These are phyloP conservation scores for Passer domesticus DNA, from an alignment of 2,113 vertebrate genomes.

Conservation along the genomic window DNA sequence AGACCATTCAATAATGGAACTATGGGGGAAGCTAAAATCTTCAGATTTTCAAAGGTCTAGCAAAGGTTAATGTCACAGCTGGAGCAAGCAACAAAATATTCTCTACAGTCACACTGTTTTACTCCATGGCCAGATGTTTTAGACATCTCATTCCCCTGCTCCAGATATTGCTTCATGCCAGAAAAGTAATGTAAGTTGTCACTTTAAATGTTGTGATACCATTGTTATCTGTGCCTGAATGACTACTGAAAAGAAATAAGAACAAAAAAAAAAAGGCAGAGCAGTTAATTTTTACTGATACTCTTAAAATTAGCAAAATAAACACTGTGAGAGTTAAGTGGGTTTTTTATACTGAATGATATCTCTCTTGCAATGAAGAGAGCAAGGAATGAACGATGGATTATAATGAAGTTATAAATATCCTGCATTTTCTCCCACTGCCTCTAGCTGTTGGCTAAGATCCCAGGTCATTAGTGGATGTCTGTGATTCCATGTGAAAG, in stretches of 20 bases:
- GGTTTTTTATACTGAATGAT: neutral
- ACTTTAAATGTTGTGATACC: neutral
- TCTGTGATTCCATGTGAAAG: conserved; percentile 39
- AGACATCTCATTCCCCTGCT: neutral
- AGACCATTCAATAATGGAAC: neutral
- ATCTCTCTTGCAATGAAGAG: neutral
- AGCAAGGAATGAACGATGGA: neutral
- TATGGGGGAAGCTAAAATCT: neutral
- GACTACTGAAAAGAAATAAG: neutral
- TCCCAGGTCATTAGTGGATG: conserved; percentile 42
- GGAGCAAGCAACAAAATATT: neutral
- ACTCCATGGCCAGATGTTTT: neutral
- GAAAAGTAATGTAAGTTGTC: neutral
- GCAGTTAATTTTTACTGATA: neutral
- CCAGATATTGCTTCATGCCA: neutral
- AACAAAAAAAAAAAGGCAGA: fast-evolving
- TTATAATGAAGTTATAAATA: conserved; percentile 56
- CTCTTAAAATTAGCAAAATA: neutral
- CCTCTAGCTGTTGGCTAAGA: conserved; percentile 25
- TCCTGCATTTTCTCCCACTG: neutral
- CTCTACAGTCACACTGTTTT: neutral
- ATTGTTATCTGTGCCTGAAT: neutral
- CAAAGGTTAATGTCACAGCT: neutral
- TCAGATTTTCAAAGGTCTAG: neutral
- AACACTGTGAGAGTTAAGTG: neutral